Conservation (phyloP, 2,888 invertebrate genomes). For the Rapana venosa region DNA sequence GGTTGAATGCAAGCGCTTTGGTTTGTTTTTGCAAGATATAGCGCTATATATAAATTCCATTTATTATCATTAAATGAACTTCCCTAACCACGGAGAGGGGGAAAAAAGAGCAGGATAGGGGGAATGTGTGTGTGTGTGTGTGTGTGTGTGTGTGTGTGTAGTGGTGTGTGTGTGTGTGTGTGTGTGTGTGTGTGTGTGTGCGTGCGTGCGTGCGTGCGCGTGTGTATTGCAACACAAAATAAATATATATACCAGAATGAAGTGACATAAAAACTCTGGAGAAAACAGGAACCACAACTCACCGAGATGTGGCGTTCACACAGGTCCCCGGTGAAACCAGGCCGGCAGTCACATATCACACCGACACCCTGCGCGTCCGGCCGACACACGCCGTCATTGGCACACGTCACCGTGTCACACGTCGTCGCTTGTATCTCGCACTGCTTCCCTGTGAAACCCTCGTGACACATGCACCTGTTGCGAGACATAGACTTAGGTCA, state of each 20-base stretch:
- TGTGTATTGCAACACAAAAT: background rate
- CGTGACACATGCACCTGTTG: constrained; percentile 50
- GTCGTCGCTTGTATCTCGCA: constrained; percentile 46
- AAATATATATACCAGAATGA: background rate
- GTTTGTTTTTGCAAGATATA: too few relatives aligned
- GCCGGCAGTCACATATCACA: constrained; percentile 51
- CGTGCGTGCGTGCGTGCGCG: background rate
- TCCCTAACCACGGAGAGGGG: background rate
- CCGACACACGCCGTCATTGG: constrained; percentile 54
- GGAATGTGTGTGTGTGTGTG: background rate
- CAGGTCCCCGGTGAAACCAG: constrained; percentile 49
- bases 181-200: background rate
- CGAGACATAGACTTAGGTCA: background rate
- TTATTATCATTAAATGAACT: too few relatives aligned
- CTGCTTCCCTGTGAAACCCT: constrained; percentile 47
- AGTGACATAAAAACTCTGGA: background rate
- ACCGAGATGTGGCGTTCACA: constrained; percentile 48
- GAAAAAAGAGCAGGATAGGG: background rate
- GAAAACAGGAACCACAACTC: background rate
- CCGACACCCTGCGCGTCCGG: constrained; percentile 27
- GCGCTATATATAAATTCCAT: too few relatives aligned
- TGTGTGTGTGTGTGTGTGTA: background rate
- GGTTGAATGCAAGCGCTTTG: too few relatives aligned
- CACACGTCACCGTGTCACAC: constrained; percentile 49
- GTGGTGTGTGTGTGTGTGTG: background rate